Conservation (phyloP, 1,140 invertebrate genomes). For the Asbolus verrucosus region DNA sequence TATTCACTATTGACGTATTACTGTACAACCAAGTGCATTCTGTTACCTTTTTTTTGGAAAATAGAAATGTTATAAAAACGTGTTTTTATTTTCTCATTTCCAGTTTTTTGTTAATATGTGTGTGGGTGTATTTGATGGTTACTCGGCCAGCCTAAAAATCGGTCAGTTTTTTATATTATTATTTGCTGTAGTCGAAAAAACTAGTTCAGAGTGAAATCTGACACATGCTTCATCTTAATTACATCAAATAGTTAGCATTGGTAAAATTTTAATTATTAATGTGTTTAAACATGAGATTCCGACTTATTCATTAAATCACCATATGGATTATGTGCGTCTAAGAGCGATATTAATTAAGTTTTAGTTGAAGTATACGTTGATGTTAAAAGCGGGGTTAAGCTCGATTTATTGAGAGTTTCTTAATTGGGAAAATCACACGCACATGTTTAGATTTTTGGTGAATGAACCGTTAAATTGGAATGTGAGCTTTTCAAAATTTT, state of each 20-base stretch:
- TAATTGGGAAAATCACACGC: not conserved
- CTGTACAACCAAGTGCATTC: too few species aligned
- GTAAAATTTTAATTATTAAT: conserved; percentile 21
- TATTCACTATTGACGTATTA: too few species aligned
- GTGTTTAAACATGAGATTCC: not conserved
- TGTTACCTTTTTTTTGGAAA: too few species aligned
- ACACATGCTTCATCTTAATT: conserved; percentile 10
- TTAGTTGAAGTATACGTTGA: too few species aligned
- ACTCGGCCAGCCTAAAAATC: too few species aligned
- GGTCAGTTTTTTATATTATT: too few species aligned
- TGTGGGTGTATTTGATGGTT: too few species aligned
- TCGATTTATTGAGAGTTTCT: not conserved
- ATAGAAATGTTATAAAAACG: too few species aligned
- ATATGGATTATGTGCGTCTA: conserved; percentile 14
- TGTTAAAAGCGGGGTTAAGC: not conserved
- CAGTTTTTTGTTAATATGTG: too few species aligned
- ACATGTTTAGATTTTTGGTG: conserved; percentile 7
- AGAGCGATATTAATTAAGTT: conserved; percentile 9
- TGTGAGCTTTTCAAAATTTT: conserved; percentile 15
- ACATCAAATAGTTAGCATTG: not conserved
- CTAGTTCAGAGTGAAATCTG: conserved; percentile 31
- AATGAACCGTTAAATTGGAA: too few species aligned
- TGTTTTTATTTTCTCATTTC: too few species aligned
- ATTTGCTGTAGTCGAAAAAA: not conserved
- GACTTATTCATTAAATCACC: conserved; percentile 13